Evolutionary conservation across 2,113 vertebrate species (phyloP), one percentile per base, ranked within the genome.

Genomic region (Bothrops jararaca): DNA sequence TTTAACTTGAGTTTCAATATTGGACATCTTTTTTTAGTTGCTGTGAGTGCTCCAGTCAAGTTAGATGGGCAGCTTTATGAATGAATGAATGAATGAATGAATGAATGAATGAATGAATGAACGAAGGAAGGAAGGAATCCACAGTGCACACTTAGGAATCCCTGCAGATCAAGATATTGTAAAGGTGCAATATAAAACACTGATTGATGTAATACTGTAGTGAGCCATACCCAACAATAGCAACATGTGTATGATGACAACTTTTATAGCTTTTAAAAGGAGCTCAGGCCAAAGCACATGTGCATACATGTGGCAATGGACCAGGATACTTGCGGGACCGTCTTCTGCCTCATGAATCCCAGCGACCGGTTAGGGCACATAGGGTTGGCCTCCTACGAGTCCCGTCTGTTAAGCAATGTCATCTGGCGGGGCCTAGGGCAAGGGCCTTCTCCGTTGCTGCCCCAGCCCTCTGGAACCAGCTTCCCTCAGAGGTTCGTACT

Each of bases 61-160:
- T 69, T n/a, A 69, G 29, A 69, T 34, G 29, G 64, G 29, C 29
- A 69, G 29, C 5, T 34, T 15, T 34, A 69, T 4, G 29, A 69
- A 74, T 34, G 58, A 64, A 29, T 34, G 29, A 60, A 60, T 29
- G 58, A 60, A 26, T 60, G 8, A 60, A 64, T 34, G 64, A 69
- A 69, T n/a, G 26, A n/a, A 69, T 15, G 15, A 58, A 24, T 8
- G 23, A 64, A 29, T 29, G 24, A 64, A 26, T 29, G 69, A 34
- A 6, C 18, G 64, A 80, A 39, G 20, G 13, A 80, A 20, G 8
- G 15, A 80, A 80, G 20, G n/a, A 39, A 39, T 20, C 8, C 69
- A 7, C 2, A 39, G 34, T 20, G 34, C 69, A 80, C 34, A 22
- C 34, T 39, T 80, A 96, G 7, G 48, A 50, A 93, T 95, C 97